Conservation (phyloP, 2,888 invertebrate genomes). For the Disparrhopalites patrizii region DNA sequence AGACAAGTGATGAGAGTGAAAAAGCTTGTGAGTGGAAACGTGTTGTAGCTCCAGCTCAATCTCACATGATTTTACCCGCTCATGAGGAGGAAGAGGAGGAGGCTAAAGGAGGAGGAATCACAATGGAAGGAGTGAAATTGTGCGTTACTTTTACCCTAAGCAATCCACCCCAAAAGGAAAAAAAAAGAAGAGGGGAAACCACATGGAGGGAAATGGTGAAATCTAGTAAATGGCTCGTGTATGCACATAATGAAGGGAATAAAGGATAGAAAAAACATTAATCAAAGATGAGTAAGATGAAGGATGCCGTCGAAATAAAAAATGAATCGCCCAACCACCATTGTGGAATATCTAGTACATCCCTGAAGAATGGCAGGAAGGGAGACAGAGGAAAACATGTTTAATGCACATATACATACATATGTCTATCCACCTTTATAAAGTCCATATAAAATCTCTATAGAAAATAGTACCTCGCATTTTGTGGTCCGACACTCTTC, state of each 20-base stretch:
- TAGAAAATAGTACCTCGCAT: conserved; percentile 65
- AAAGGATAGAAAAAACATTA: conserved; percentile 15
- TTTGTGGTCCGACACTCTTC: conserved; percentile 81
- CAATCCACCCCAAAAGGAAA: background rate
- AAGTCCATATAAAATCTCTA: background rate
- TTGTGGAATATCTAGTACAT: too few relatives aligned
- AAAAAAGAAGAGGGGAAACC: background rate
- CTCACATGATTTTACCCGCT: too few relatives aligned
- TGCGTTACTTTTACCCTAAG: background rate
- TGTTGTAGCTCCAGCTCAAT: too few relatives aligned
- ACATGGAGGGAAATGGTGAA: background rate
- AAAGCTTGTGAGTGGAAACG: too few relatives aligned
- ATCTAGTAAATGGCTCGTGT: conserved; percentile 11
- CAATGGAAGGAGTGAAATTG: background rate
- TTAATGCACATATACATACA: background rate
- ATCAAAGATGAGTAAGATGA: conserved; percentile 30
- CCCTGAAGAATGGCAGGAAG: background rate
- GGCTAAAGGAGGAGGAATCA: background rate
- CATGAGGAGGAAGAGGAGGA: background rate
- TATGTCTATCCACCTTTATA: too few relatives aligned
- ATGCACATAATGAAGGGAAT: conserved; percentile 2
- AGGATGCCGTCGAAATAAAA: conserved; percentile 13
- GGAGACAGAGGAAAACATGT: conserved; percentile 8
- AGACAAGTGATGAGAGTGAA: too few relatives aligned
- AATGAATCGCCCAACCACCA: background rate